phyloP scores from a whole-genome alignment of 2,113 vertebrate species.

The Halcyon malimbica region DNA sequence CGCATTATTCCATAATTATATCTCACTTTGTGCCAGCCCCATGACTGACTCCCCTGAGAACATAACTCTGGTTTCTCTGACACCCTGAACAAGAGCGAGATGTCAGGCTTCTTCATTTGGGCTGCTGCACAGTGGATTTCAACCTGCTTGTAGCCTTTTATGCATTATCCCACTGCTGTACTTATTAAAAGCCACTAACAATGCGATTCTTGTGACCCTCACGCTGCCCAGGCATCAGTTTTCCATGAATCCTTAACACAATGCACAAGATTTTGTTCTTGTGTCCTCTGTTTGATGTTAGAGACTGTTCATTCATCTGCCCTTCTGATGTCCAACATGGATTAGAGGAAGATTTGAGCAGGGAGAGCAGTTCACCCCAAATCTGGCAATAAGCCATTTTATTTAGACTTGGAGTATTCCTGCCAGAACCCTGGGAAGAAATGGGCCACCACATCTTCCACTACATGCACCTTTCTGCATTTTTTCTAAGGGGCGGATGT shows the following conservation, averaged over 20 bases:
- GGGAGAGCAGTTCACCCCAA: not conserved
- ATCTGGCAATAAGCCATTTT: not conserved
- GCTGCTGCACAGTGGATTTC: not conserved
- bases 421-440: not conserved
- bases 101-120: not conserved
- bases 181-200: not conserved
- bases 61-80: conserved; percentile 34
- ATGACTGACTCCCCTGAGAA: conserved; percentile 29
- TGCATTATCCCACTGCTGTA: not conserved
- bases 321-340: not conserved
- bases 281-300: not conserved
- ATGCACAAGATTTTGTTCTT: not conserved
- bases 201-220: fast-evolving
- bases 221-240: not conserved
- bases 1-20: conserved; percentile 67
- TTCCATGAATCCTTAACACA: not conserved
- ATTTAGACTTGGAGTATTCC: not conserved
- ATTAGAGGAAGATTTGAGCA: not conserved
- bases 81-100: not conserved
- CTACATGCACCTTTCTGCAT: not conserved
- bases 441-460: not conserved
- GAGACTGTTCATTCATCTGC: not conserved
- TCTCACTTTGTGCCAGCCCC: not conserved
- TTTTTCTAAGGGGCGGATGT: not conserved
- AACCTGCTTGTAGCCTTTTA: not conserved